A percentile compares a stretch with the other conserved stretches of the same genome.
Evolutionary conservation across 2,113 vertebrate species (phyloP).

Genomic region (Otolemur garnettii): DNA sequence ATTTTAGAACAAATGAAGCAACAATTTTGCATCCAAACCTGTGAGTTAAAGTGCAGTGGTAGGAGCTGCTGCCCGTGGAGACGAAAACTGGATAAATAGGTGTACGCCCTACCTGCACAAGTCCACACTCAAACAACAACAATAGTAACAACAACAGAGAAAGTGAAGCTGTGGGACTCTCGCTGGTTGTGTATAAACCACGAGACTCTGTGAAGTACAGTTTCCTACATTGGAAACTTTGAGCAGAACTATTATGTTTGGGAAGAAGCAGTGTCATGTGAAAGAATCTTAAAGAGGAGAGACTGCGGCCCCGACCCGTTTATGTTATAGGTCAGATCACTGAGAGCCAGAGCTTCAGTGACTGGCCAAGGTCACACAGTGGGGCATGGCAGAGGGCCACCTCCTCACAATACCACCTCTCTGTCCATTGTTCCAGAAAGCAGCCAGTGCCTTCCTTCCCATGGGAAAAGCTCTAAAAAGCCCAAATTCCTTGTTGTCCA

Average conservation of each 20-base stretch:
- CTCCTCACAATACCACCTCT: background rate
- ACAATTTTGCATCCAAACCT: background rate
- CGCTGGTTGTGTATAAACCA: background rate
- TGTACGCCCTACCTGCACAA: fast-evolving
- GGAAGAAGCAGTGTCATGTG: background rate
- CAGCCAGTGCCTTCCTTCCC: background rate
- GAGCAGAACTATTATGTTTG: background rate
- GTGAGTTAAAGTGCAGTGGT: background rate
- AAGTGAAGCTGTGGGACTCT: background rate
- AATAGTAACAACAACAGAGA: background rate
- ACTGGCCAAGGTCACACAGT: fast-evolving
- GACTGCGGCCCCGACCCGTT: fast-evolving
- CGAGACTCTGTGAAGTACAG: background rate
- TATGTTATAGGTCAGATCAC: background rate
- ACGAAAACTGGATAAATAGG: background rate
- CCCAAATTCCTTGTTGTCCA: background rate
- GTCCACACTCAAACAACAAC: background rate
- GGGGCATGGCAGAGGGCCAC: background rate
- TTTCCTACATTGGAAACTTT: background rate
- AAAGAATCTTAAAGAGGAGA: background rate
- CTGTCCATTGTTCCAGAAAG: background rate
- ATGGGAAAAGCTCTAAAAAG: too few relatives aligned
- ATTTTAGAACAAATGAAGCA: background rate
- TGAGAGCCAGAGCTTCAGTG: too few relatives aligned
- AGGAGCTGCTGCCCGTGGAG: background rate